phyloP scores from a whole-genome alignment of 2,113 vertebrate species.

The Scolopax mira region DNA sequence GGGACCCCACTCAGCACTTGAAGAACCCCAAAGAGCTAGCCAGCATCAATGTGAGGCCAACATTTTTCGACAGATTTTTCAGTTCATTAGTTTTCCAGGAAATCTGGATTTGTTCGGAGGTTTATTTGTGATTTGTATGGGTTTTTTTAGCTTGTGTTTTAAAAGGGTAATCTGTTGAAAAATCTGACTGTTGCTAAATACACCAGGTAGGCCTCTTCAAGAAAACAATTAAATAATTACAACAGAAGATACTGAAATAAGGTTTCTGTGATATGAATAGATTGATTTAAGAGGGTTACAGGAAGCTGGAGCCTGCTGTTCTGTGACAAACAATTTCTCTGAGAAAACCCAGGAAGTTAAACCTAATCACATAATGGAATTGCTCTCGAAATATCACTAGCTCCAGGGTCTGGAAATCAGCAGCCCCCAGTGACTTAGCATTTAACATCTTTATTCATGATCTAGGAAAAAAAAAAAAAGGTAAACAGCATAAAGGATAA shows the following conservation, averaged over 20 bases:
- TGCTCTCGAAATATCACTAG: constrained; percentile 18
- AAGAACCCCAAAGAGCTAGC: background rate
- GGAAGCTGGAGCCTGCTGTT: constrained; percentile 23
- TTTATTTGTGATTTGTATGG: background rate
- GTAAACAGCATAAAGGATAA: background rate
- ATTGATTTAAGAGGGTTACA: constrained; percentile 28
- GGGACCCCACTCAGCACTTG: background rate
- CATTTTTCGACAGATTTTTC: background rate
- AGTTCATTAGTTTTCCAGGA: background rate
- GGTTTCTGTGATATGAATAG: background rate
- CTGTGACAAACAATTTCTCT: background rate
- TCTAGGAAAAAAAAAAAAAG: background rate
- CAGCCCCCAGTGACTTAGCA: background rate
- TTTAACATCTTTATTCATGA: constrained; percentile 11
- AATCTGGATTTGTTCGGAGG: background rate
- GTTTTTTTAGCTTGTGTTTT: background rate
- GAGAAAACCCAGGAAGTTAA: constrained; percentile 25
- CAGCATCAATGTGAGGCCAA: background rate
- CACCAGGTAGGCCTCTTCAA: background rate
- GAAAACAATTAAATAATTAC: constrained; percentile 3
- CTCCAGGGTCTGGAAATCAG: background rate
- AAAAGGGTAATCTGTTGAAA: background rate
- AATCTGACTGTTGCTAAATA: background rate
- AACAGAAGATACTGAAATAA: background rate
- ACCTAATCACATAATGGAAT: constrained; percentile 46